Conservation (phyloP, 2,888 invertebrate genomes). For the Aplocera efformata region DNA sequence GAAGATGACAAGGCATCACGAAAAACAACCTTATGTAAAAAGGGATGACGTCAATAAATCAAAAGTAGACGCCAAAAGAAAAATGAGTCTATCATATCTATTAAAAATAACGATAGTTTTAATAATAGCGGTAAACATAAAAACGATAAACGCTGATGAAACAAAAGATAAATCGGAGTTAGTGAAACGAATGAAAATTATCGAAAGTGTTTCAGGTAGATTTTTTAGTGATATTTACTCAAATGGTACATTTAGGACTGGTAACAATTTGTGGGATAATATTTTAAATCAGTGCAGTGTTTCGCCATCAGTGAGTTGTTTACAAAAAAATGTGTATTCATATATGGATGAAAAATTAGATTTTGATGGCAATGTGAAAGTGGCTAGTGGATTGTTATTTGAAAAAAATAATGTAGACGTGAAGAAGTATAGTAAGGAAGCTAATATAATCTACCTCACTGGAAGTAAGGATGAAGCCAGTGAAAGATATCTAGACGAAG, state of each 20-base stretch:
- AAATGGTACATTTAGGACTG: slow-evolving; percentile 76
- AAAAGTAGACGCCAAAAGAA: slow-evolving; percentile 7
- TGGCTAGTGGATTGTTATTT: slow-evolving; percentile 83
- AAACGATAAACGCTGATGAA: slow-evolving; percentile 36
- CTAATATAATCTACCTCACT: slow-evolving; percentile 71
- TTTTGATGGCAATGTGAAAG: slow-evolving; percentile 82
- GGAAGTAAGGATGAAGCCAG: slow-evolving; percentile 50
- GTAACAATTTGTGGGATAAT: slow-evolving; percentile 86
- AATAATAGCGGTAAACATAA: slow-evolving; percentile 46
- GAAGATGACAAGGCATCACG: slow-evolving; percentile 16
- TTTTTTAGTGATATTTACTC: slow-evolving; percentile 62
- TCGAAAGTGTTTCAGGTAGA: slow-evolving; percentile 59
- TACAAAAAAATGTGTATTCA: slow-evolving; percentile 88
- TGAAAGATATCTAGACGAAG: slow-evolving; percentile 53
- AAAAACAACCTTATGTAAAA: slow-evolving; percentile 10
- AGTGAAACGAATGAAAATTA: slow-evolving; percentile 51
- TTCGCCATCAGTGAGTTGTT: slow-evolving; percentile 85
- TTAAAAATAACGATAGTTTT: slow-evolving; percentile 43
- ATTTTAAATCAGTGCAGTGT: slow-evolving; percentile 85
- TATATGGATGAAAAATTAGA: slow-evolving; percentile 85
- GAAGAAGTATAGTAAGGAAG: slow-evolving; percentile 75
- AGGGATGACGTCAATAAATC: slow-evolving; percentile 11
- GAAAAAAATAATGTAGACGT: slow-evolving; percentile 83
- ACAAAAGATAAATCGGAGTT: slow-evolving; percentile 47
- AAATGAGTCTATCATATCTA: slow-evolving; percentile 33